Percentiles rank a stretch among this genome's conserved stretches.
phyloP scores from a whole-genome alignment of 92 coral and sea anemone genomes.

The Porites cylindrica region DNA sequence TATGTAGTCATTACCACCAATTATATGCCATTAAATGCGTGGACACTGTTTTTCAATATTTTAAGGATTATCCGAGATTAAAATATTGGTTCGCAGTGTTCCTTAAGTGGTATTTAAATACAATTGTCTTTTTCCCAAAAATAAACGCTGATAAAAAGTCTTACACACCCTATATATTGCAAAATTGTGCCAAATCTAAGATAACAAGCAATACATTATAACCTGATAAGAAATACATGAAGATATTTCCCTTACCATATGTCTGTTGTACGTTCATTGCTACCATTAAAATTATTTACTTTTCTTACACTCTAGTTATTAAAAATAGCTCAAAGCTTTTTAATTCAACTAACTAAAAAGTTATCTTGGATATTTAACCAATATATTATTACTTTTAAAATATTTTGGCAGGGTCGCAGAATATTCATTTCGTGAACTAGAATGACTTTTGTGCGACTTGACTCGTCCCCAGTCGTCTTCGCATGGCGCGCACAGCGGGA shows the following conservation, averaged over 20 bases:
- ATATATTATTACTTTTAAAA: not conserved
- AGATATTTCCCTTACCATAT: not conserved
- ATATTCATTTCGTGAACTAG: no score
- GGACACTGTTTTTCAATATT: no score
- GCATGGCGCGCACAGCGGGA: no score
- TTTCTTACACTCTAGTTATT: not conserved
- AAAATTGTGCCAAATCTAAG: not conserved
- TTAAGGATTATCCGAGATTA: no score
- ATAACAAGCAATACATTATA: not conserved
- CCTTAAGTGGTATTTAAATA: no score
- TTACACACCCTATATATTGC: not conserved
- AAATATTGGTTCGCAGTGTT: no score
- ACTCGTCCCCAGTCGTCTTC: no score
- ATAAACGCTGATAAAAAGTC: conserved; percentile 2
- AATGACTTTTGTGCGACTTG: no score
- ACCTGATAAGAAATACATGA: not conserved
- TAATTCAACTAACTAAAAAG: not conserved
- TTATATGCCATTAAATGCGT: no score
- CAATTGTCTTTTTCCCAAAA: not conserved
- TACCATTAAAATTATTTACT: conserved; percentile 28
- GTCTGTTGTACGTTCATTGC: not conserved
- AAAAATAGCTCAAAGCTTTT: conserved; percentile 29
- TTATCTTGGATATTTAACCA: not conserved
- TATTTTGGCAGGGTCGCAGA: not conserved
- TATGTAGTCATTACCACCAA: no score